Percentiles rank a stretch among this genome's conserved stretches.
phyloP scores from a whole-genome alignment of 2,113 vertebrate genomes.

The Fulmarus glacialis region DNA sequence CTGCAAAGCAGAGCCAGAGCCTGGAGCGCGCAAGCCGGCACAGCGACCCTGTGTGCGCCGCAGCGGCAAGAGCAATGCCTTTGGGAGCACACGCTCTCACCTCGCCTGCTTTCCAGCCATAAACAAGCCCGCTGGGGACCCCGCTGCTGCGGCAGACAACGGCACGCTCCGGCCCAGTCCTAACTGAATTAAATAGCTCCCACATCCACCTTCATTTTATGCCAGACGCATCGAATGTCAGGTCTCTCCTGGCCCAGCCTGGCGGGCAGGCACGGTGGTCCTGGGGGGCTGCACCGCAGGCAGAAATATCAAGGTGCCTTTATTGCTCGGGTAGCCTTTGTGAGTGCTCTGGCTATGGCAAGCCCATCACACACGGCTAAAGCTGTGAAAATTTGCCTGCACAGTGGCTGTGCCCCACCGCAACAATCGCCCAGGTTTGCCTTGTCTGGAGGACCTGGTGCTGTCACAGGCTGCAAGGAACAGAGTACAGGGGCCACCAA shows the following conservation, averaged over 20 bases:
- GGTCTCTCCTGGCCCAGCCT: background rate
- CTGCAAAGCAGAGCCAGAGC: background rate
- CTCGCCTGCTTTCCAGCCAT: background rate
- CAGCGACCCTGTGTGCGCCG: accelerated
- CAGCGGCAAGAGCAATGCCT: background rate
- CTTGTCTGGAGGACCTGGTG: accelerated
- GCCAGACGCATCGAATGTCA: background rate
- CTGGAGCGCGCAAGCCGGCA: accelerated
- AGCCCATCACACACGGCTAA: accelerated
- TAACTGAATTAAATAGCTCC: background rate
- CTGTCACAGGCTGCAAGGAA: background rate
- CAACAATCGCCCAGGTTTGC: background rate
- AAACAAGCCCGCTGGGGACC: background rate
- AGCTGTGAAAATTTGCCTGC: background rate
- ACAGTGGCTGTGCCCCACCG: background rate
- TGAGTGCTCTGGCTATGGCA: background rate
- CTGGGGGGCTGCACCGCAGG: accelerated
- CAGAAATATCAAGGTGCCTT: background rate
- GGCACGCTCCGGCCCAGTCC: background rate
- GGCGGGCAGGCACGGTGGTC: background rate
- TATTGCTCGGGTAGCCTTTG: background rate
- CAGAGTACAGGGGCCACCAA: background rate
- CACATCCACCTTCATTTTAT: background rate
- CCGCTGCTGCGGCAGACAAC: background rate
- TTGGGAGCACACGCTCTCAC: background rate